These are phyloP conservation scores for Alviniconcha marisindica DNA, from an alignment of 1,140 invertebrate genomes.

Conservation along the genomic window DNA sequence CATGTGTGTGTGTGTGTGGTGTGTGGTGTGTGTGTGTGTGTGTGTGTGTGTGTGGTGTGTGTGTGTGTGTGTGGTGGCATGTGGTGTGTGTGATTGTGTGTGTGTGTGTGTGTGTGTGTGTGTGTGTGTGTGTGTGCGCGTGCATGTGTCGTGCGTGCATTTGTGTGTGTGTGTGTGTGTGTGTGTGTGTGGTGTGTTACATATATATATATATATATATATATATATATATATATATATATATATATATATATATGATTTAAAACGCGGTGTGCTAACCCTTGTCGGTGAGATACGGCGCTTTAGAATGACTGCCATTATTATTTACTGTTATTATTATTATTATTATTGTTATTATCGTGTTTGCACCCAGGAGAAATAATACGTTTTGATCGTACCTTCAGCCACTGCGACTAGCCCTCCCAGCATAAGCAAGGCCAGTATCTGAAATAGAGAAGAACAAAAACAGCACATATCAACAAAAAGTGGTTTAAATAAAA, in stretches of 20 bases:
- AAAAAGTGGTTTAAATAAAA: too few relatives aligned
- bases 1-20: conserved; percentile 11
- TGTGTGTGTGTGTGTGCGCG: conserved; percentile 23
- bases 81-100: neutral
- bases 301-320: neutral
- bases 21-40: neutral
- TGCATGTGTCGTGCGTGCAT: neutral
- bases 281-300: neutral
- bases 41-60: conserved; percentile 13
- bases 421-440: too few relatives aligned
- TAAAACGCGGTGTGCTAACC: neutral
- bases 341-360: neutral
- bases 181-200: neutral
- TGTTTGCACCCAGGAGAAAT: too few relatives aligned
- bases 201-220: conserved; percentile 24
- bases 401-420: too few relatives aligned
- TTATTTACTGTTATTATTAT: neutral
- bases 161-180: conserved; percentile 19
- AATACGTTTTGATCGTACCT: too few relatives aligned
- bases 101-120: conserved; percentile 19
- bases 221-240: conserved; percentile 20
- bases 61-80: neutral
- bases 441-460: too few relatives aligned
- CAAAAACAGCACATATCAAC: too few relatives aligned
- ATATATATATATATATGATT: neutral